Evolutionary conservation across 2,113 vertebrate genomes (phyloP).

Genomic region (Phoenicopterus ruber): DNA sequence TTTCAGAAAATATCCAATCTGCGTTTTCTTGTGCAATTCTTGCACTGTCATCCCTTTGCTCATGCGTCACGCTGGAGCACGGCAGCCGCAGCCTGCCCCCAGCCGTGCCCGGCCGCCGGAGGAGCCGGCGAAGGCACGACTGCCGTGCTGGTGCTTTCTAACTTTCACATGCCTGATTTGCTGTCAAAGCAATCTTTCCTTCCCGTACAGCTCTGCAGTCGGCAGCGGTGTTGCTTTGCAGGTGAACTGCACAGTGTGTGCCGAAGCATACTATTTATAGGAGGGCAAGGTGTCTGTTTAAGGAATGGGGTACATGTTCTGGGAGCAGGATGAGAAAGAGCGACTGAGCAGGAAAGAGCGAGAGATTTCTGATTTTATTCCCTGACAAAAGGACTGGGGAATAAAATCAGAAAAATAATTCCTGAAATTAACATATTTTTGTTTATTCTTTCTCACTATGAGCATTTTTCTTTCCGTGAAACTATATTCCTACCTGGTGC

Average conservation of each 20-base stretch:
- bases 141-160: not conserved
- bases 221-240: not conserved
- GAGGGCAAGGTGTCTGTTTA: not conserved
- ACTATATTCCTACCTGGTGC: not conserved
- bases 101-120: fast-evolving
- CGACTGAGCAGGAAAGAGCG: not conserved
- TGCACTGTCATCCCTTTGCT: not conserved
- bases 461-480: not conserved
- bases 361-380: not conserved
- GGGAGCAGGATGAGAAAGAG: not conserved
- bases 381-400: not conserved
- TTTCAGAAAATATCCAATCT: not conserved
- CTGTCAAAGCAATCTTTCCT: not conserved
- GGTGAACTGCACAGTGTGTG: not conserved
- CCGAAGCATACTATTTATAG: not conserved
- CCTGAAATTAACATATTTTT: not conserved
- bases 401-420: not conserved
- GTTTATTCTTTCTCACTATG: not conserved
- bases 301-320: not conserved
- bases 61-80: fast-evolving
- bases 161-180: not conserved
- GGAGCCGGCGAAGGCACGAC: not conserved
- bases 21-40: not conserved
- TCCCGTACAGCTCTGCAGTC: not conserved
- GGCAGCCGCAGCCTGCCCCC: not conserved